A percentile compares a stretch with the other conserved stretches of the same genome.
phyloP scores from a whole-genome alignment of 64 coral and sea anemone species.

The Pachyseris speciosa region DNA sequence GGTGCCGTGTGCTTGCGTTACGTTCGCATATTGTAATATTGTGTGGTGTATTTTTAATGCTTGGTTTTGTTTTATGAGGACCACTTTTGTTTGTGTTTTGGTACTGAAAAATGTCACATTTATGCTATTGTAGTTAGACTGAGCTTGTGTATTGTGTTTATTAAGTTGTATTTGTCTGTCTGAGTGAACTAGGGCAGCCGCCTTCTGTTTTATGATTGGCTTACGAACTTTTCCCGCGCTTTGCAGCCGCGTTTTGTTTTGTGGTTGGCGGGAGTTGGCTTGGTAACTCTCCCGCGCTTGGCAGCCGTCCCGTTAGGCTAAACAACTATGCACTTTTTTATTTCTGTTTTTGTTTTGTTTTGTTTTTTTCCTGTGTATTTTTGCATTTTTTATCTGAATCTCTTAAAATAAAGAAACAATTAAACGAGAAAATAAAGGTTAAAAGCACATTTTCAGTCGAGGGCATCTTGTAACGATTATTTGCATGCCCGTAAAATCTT shows the following conservation, averaged over 20 bases:
- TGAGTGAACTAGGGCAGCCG: constrained; percentile 60
- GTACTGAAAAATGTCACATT: background rate
- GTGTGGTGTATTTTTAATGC: too few relatives aligned
- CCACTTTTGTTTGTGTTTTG: background rate
- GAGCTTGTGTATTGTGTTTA: background rate
- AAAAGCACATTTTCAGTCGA: background rate
- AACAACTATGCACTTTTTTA: too few relatives aligned
- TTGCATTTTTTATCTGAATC: background rate
- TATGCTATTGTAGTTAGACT: background rate
- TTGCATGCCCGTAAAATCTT: background rate
- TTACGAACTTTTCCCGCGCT: background rate
- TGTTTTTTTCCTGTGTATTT: background rate
- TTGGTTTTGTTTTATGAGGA: too few relatives aligned
- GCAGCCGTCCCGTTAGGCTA: background rate
- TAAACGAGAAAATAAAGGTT: background rate
- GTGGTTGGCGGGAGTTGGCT: background rate
- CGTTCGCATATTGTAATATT: too few relatives aligned
- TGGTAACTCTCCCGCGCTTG: background rate
- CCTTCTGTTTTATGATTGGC: background rate
- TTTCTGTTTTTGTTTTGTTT: too few relatives aligned
- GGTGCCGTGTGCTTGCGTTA: too few relatives aligned
- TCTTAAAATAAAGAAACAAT: background rate
- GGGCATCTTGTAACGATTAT: background rate
- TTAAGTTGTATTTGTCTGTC: constrained; percentile 19
- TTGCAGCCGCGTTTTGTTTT: background rate